Conservation (phyloP, 2,888 invertebrate genomes). For the Apamea monoglypha region DNA sequence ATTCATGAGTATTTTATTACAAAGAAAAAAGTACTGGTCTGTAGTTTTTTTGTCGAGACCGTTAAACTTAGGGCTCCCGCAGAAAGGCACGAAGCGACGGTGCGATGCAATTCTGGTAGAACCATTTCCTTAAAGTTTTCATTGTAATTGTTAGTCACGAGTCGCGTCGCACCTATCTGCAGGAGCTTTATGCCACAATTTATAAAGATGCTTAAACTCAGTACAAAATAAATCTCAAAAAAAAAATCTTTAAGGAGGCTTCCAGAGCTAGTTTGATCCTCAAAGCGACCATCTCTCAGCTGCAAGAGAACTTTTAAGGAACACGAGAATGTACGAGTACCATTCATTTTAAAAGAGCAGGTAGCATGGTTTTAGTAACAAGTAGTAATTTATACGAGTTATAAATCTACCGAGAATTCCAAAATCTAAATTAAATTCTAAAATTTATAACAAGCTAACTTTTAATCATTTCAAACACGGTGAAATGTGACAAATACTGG, state of each 20-base stretch:
- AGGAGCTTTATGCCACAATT: neutral
- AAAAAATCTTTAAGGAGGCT: neutral
- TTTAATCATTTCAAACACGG: slow-evolving; percentile 41
- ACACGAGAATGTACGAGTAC: neutral
- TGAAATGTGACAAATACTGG: slow-evolving; percentile 55
- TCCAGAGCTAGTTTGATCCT: neutral
- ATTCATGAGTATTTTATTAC: neutral
- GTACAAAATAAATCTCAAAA: neutral
- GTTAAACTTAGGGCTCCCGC: neutral
- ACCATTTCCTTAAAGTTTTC: no score
- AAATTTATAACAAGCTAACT: slow-evolving; percentile 48
- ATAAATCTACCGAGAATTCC: neutral
- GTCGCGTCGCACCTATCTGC: no score
- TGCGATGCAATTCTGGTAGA: no score
- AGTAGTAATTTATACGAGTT: neutral
- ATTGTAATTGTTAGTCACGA: no score
- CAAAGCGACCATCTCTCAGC: no score
- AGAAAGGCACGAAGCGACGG: no score
- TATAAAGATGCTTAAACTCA: neutral
- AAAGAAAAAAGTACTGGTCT: neutral
- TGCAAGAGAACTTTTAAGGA: neutral
- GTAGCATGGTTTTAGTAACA: neutral
- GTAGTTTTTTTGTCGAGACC: neutral
- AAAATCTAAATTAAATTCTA: slow-evolving; percentile 23
- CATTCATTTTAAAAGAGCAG: neutral